Conservation (phyloP, 2,113 vertebrate genomes). For the Raja brachyura region DNA sequence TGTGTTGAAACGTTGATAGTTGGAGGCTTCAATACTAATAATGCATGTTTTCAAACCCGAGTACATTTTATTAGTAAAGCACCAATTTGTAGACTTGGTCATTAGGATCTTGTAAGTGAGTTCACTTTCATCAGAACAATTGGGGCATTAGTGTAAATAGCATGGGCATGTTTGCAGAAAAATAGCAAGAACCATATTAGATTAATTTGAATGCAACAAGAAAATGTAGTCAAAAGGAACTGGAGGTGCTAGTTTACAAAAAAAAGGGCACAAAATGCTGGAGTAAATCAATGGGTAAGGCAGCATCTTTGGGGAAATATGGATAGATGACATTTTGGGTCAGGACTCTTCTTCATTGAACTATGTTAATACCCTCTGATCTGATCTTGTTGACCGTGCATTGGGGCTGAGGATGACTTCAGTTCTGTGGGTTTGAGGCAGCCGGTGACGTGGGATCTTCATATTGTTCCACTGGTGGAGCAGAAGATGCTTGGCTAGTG, state of each 20-base stretch:
- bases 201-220: not conserved
- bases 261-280: too few species aligned
- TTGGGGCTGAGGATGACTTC: too few species aligned
- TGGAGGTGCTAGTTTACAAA: too few species aligned
- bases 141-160: not conserved
- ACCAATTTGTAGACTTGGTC: too few species aligned
- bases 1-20: not conserved
- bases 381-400: too few species aligned
- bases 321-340: too few species aligned
- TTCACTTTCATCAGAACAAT: not conserved
- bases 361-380: not conserved
- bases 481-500: too few species aligned
- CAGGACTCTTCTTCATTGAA: not conserved
- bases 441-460: too few species aligned
- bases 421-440: too few species aligned
- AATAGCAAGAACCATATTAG: not conserved
- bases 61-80: not conserved
- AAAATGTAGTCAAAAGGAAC: not conserved
- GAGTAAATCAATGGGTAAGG: too few species aligned
- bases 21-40: not conserved
- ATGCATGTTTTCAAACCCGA: not conserved
- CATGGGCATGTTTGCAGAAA: not conserved
- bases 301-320: too few species aligned
- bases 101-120: not conserved
- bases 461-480: too few species aligned